Percentiles rank a stretch among this genome's conserved stretches.
Evolutionary conservation across 2,113 vertebrate species (phyloP).

Genomic region (Zosterops borbonicus): DNA sequence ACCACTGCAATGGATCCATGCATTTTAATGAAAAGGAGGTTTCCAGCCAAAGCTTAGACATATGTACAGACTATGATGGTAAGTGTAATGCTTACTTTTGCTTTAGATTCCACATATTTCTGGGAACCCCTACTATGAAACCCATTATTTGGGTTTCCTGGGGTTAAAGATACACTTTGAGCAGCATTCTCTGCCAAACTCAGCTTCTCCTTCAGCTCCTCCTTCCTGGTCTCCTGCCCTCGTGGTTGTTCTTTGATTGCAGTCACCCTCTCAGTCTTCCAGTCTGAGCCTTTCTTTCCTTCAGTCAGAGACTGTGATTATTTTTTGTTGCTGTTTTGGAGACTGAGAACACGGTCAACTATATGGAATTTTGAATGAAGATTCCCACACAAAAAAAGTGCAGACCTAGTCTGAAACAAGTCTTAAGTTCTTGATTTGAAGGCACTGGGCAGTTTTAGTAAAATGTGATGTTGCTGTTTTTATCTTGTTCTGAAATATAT

Average conservation of each 20-base stretch:
- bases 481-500: not conserved
- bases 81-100: slow-evolving; percentile 51
- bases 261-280: not conserved
- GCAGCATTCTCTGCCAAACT: not conserved
- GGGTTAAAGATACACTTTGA: not conserved
- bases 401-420: not conserved
- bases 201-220: not conserved
- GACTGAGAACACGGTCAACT: not conserved
- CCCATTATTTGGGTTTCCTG: not conserved
- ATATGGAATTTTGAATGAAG: not conserved
- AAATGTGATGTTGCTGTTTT: not conserved
- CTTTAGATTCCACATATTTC: not conserved
- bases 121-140: not conserved
- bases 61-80: slow-evolving; percentile 65
- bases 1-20: not conserved
- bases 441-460: not conserved
- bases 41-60: rapidly evolving
- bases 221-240: not conserved
- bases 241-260: not conserved
- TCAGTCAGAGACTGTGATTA: not conserved
- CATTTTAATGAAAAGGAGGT: rapidly evolving
- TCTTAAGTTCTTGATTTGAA: not conserved
- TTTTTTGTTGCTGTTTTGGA: not conserved
- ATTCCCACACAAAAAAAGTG: not conserved
- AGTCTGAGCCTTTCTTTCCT: not conserved